phyloP scores from a whole-genome alignment of 1,140 invertebrate species.

The Pollicipes pollicipes region DNA sequence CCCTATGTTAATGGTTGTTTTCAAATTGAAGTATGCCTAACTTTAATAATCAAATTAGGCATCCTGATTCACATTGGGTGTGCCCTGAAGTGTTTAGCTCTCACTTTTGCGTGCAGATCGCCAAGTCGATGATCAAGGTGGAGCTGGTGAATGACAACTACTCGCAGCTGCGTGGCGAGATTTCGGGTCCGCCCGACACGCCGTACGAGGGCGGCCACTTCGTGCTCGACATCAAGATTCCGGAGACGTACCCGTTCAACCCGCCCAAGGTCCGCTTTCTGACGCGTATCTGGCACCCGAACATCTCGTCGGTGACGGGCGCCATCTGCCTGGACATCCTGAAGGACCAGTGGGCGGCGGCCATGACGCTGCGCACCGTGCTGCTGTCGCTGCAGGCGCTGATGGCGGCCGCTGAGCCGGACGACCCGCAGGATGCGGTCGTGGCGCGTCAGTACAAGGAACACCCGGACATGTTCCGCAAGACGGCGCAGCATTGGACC shows the following conservation, averaged over 20 bases:
- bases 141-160: constrained; percentile 79
- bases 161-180: constrained; percentile 77
- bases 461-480: constrained; percentile 59
- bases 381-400: constrained; percentile 76
- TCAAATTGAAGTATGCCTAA: too few species aligned
- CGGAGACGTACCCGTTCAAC: constrained; percentile 98
- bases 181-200: constrained; percentile 82
- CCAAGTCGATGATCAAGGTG: constrained; percentile 77
- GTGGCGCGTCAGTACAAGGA: constrained; percentile 92
- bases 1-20: too few species aligned
- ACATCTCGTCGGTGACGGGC: constrained; percentile 96
- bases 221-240: constrained; percentile 89
- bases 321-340: constrained; percentile 98
- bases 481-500: constrained; percentile 89
- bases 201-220: constrained; percentile 92
- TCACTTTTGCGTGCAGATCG: too few species aligned
- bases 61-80: too few species aligned
- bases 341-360: constrained; percentile 99
- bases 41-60: too few species aligned
- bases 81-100: too few species aligned
- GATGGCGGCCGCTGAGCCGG: constrained; percentile 79
- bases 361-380: constrained; percentile 92
- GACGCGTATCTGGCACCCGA: constrained; percentile 99
- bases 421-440: constrained; percentile 93
- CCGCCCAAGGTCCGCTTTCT: constrained; percentile 91